phyloP scores from a whole-genome alignment of 2,113 vertebrate genomes.

The Polyodon spathula region DNA sequence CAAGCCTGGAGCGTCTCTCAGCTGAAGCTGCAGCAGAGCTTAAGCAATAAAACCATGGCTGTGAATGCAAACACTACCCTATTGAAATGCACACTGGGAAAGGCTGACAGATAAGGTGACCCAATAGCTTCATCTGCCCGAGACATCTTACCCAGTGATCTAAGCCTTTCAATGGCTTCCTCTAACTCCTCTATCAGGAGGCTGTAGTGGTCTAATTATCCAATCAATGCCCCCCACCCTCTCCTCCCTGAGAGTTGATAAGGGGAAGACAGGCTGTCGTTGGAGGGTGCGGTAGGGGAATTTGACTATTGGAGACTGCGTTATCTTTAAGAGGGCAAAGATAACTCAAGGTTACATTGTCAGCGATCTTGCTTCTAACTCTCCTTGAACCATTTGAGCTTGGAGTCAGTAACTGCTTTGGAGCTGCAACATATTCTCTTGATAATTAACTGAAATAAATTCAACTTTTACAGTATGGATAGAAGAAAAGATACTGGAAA shows the following conservation, averaged over 20 bases:
- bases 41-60: too few relatives aligned
- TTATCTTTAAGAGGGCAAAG: constrained; percentile 55
- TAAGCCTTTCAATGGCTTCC: constrained; percentile 1
- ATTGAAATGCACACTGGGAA: not conserved
- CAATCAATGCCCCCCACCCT: constrained; percentile 38
- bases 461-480: too few relatives aligned
- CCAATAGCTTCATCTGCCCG: constrained; percentile 1
- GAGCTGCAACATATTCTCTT: too few relatives aligned
- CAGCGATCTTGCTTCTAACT: too few relatives aligned
- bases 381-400: too few relatives aligned
- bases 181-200: constrained; percentile 1
- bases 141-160: constrained; percentile 3
- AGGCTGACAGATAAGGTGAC: not conserved
- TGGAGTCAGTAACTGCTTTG: too few relatives aligned
- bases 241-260: constrained; percentile 39
- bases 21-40: too few relatives aligned
- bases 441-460: too few relatives aligned
- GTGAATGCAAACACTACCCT: not conserved
- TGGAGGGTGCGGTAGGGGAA: constrained; percentile 46
- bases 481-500: too few relatives aligned
- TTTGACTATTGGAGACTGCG: constrained; percentile 50
- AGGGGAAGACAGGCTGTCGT: constrained; percentile 62
- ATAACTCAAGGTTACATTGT: constrained; percentile 39
- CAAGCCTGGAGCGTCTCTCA: not conserved
- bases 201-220: constrained; percentile 50